Percentiles rank a stretch among this genome's conserved stretches.
Evolutionary conservation across 2,797 vertebrate species (phyloP).

Genomic region (Peromyscus melanophrys): DNA sequence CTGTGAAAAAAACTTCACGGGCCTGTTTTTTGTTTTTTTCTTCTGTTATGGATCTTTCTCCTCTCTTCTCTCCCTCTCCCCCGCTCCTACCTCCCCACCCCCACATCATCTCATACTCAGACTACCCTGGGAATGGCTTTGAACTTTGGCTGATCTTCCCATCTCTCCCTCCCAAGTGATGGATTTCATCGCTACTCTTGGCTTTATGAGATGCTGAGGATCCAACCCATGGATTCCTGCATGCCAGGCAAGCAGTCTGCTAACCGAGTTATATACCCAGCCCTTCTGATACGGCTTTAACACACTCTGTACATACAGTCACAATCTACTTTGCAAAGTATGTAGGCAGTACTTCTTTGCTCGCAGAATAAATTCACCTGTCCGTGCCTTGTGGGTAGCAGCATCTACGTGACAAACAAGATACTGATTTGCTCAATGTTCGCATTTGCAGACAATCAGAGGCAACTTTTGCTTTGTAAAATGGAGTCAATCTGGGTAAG

Average conservation of each 20-base stretch:
- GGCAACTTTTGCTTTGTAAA: background rate
- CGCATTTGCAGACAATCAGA: background rate
- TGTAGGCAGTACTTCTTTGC: background rate
- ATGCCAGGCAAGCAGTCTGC: background rate
- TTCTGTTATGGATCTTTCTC: background rate
- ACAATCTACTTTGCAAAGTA: background rate
- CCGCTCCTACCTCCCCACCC: accelerated
- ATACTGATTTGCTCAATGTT: background rate
- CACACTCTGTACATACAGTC: too few relatives aligned
- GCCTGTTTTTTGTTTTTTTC: background rate
- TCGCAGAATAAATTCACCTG: background rate
- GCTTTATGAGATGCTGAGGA: background rate
- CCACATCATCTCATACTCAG: too few relatives aligned
- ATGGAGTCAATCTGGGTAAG: background rate
- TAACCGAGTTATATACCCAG: background rate
- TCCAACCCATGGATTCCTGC: background rate
- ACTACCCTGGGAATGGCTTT: background rate
- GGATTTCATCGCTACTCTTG: background rate
- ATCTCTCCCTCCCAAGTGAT: background rate
- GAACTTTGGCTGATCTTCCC: background rate
- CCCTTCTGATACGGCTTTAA: background rate
- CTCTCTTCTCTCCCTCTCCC: background rate
- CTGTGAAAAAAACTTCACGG: background rate
- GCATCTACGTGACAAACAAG: background rate
- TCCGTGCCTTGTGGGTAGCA: background rate